Conservation (phyloP, 2,888 invertebrate species). For the Leptinotarsa rubiginosa region DNA sequence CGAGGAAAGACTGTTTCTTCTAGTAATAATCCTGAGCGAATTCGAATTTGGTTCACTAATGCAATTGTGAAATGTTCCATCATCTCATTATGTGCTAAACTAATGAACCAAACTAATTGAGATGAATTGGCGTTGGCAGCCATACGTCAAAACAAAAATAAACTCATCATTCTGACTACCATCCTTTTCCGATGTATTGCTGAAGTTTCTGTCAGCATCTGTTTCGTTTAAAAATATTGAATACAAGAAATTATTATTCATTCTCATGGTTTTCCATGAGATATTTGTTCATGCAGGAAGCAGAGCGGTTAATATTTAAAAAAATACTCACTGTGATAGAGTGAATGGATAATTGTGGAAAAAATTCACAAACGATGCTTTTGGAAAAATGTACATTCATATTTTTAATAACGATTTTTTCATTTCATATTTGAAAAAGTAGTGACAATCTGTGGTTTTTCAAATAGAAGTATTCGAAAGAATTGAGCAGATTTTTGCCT, state of each 20-base stretch:
- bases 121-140: slow-evolving; percentile 5
- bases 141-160: slow-evolving; percentile 5
- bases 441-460: no score
- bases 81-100: not conserved
- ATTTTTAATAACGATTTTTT: no score
- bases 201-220: not conserved
- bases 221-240: not conserved
- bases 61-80: not conserved
- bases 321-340: no score
- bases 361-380: no score
- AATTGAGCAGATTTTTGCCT: no score
- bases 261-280: not conserved
- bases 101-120: not conserved
- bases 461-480: no score
- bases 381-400: no score
- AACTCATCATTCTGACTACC: not conserved
- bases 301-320: no score
- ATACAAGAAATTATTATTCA: not conserved
- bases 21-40: not conserved
- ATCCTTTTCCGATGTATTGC: not conserved
- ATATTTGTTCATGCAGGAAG: not conserved
- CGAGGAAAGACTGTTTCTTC: no score
- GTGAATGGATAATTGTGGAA: no score
- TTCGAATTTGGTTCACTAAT: not conserved
- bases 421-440: no score